These are phyloP conservation scores for Onychomys leucogaster DNA, from an alignment of 2,797 vertebrate genomes.

Conservation along the genomic window DNA sequence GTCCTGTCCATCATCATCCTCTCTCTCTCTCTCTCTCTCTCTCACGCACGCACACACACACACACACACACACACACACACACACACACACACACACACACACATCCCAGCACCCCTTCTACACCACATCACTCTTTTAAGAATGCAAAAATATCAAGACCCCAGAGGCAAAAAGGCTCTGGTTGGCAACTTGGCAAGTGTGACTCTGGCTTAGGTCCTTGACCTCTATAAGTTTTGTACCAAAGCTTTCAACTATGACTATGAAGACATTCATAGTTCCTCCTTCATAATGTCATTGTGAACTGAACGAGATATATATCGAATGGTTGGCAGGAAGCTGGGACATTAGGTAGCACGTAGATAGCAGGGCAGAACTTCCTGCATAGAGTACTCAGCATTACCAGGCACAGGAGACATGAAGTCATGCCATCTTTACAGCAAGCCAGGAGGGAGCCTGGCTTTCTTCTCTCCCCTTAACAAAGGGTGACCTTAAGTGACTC, in stretches of 20 bases:
- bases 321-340: background rate
- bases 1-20: background rate
- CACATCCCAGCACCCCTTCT: background rate
- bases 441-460: accelerated
- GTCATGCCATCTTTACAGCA: background rate
- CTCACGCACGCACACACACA: too few relatives aligned
- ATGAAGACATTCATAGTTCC: background rate
- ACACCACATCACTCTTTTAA: background rate
- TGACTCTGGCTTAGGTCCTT: background rate
- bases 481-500: background rate
- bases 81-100: too few relatives aligned
- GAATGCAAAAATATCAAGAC: background rate
- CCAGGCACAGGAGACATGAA: background rate
- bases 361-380: accelerated
- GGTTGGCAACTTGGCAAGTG: background rate
- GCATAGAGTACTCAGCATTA: accelerated
- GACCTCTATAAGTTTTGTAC: background rate
- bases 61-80: too few relatives aligned
- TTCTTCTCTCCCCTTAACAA: background rate
- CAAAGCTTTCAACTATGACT: background rate
- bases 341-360: background rate
- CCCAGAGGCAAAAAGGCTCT: too few relatives aligned
- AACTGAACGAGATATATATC: accelerated
- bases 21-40: background rate
- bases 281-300: accelerated